Evolutionary conservation across 64 coral and sea anemone genomes (phyloP).

Genomic region (Actinia equina): DNA sequence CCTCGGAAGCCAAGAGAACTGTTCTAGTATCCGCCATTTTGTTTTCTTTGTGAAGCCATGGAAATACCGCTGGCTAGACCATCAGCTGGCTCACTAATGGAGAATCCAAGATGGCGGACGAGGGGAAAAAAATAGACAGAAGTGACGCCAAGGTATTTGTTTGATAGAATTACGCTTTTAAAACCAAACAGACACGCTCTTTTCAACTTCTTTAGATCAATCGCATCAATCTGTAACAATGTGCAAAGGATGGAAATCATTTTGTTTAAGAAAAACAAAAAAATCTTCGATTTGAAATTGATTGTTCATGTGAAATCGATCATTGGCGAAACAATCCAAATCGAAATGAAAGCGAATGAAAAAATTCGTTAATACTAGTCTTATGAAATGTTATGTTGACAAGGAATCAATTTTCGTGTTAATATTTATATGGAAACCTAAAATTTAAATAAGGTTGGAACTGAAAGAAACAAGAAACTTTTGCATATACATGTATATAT

Average conservation of each 20-base stretch:
- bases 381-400: background rate
- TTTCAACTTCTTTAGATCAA: background rate
- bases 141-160: background rate
- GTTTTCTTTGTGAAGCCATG: slow-evolving; percentile 11
- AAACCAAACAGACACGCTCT: background rate
- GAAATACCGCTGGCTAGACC: slow-evolving; percentile 38
- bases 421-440: background rate
- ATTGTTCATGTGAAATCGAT: too few species aligned
- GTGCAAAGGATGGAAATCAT: background rate
- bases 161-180: background rate
- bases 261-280: background rate
- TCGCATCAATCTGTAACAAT: background rate
- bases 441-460: too few species aligned
- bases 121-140: slow-evolving; percentile 34
- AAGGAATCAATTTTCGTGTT: background rate
- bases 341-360: background rate
- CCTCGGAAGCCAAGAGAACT: slow-evolving; percentile 83
- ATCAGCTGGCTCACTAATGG: slow-evolving; percentile 8
- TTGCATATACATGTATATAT: too few species aligned
- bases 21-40: slow-evolving; percentile 75
- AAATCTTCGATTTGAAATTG: too few species aligned
- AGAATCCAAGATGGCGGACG: slow-evolving; percentile 76
- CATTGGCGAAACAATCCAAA: background rate
- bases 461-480: too few species aligned
- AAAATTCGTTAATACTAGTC: background rate